These are phyloP conservation scores for Homarus gammarus DNA, from an alignment of 2,888 invertebrate species.

Conservation along the genomic window DNA sequence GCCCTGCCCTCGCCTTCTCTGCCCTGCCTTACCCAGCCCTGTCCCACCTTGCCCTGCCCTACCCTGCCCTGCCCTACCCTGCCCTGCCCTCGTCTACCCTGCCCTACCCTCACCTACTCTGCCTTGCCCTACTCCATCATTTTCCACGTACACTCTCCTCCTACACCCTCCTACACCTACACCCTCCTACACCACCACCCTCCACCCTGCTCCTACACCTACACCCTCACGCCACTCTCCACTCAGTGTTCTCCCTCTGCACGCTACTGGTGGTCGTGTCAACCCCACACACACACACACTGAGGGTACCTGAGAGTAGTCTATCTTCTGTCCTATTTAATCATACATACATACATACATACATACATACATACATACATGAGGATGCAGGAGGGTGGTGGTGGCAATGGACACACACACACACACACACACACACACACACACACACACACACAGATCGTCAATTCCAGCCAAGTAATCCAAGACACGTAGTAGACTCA, in stretches of 20 bases:
- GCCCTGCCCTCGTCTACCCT: not conserved
- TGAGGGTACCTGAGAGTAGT: too few relatives aligned
- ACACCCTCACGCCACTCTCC: not conserved
- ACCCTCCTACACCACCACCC: not conserved
- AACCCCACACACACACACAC: constrained; percentile 1
- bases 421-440: constrained; percentile 12
- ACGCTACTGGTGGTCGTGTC: not conserved
- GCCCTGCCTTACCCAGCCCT: not conserved
- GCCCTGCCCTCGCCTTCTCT: not conserved
- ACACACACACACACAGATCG: not conserved
- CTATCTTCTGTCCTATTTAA: too few relatives aligned
- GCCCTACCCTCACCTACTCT: not conserved
- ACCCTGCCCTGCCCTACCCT: not conserved
- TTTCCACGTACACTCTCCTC: too few relatives aligned
- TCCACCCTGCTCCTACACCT: not conserved
- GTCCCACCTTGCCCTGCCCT: not conserved
- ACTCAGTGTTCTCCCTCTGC: too few relatives aligned
- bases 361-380: not conserved
- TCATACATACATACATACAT: not conserved
- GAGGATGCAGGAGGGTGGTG: not conserved
- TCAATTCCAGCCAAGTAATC: not conserved
- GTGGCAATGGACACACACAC: not conserved
- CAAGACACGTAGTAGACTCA: too few relatives aligned
- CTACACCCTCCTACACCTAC: too few relatives aligned
- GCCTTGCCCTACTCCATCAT: not conserved